These are phyloP conservation scores for Limnodromus scolopaceus DNA, from an alignment of 2,797 vertebrate species.

Conservation along the genomic window DNA sequence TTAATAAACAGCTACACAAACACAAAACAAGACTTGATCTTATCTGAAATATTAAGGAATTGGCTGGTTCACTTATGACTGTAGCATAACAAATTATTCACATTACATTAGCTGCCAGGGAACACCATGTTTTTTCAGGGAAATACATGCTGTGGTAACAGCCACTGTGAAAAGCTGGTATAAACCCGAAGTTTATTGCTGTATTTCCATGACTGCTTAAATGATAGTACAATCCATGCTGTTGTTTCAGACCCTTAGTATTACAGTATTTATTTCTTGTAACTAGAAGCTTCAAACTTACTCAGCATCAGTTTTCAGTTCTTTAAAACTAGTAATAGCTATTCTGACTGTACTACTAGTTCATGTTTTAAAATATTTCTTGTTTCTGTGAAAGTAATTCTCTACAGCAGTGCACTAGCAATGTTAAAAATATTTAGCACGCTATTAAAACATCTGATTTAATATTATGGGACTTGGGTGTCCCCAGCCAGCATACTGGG, in stretches of 20 bases:
- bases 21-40: neutral
- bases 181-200: neutral
- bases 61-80: neutral
- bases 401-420: neutral
- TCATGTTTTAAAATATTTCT: constrained; percentile 11
- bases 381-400: neutral
- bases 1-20: neutral
- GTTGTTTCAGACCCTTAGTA: neutral
- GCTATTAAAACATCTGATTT: constrained; percentile 5
- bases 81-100: neutral
- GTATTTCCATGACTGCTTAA: neutral
- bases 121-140: neutral
- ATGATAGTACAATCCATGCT: neutral
- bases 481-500: neutral
- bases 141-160: neutral
- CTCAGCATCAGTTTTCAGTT: neutral
- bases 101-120: neutral
- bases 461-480: neutral
- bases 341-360: neutral
- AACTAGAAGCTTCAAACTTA: constrained; percentile 4
- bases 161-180: neutral
- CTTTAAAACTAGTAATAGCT: constrained; percentile 20
- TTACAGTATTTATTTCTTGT: neutral
- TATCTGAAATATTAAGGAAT: neutral
- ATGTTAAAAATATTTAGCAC: neutral